Conservation (phyloP, 2,113 vertebrate species). For the Nicator chloris region DNA sequence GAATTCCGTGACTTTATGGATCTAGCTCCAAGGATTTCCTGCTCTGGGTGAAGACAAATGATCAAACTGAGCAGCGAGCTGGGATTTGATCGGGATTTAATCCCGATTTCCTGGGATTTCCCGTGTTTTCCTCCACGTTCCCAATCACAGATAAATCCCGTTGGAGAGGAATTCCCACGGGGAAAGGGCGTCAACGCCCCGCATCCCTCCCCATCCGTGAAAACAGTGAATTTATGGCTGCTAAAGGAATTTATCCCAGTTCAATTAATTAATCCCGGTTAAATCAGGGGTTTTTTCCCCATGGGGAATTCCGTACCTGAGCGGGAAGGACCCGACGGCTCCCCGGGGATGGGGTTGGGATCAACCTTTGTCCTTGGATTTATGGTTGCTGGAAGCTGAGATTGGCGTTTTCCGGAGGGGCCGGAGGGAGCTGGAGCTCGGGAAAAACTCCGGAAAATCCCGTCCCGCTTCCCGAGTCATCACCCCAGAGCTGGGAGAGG, state of each 20-base stretch:
- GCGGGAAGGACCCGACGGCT: neutral
- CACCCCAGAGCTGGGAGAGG: neutral
- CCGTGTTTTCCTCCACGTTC: neutral
- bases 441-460: neutral
- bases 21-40: neutral
- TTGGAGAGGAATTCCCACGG: neutral
- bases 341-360: neutral
- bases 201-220: fast-evolving
- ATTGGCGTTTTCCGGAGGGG: fast-evolving
- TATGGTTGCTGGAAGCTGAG: neutral
- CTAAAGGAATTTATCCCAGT: neutral
- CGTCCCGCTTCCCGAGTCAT: fast-evolving
- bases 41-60: neutral
- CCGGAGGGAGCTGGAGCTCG: fast-evolving
- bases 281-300: neutral
- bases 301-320: neutral
- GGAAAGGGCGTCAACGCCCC: fast-evolving
- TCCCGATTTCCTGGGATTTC: neutral
- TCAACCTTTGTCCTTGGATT: neutral
- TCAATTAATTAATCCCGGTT: neutral
- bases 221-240: too few relatives aligned
- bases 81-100: neutral
- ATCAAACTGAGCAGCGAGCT: neutral
- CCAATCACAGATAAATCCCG: fast-evolving
- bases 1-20: neutral